A percentile compares a stretch with the other conserved stretches of the same genome.
These are phyloP conservation scores for Psilopsiagon aurifrons DNA, from an alignment of 2,113 vertebrate genomes.

Conservation along the genomic window DNA sequence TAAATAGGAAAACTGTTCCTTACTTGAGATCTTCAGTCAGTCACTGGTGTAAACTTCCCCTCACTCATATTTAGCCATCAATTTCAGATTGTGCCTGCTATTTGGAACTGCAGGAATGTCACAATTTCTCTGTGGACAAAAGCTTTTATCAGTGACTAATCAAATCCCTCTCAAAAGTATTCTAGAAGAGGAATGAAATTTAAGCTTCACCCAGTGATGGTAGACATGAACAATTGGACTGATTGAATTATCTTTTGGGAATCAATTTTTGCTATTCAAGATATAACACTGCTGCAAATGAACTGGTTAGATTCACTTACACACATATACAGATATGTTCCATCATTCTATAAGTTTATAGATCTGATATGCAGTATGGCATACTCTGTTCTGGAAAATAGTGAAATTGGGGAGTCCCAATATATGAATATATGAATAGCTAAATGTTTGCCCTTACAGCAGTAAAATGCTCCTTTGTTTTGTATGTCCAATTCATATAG, in stretches of 20 bases:
- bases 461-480: not conserved
- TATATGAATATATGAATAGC: not conserved
- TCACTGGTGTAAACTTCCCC: not conserved
- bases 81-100: not conserved
- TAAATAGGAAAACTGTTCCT: not conserved
- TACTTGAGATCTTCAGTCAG: not conserved
- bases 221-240: not conserved
- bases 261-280: not conserved
- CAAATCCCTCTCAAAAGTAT: not conserved
- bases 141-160: not conserved
- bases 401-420: not conserved
- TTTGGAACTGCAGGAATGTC: not conserved
- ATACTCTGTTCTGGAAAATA: not conserved
- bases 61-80: not conserved
- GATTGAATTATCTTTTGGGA: not conserved
- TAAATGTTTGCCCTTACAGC: not conserved
- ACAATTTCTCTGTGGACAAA: not conserved
- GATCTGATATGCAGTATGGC: not conserved
- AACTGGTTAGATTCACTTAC: not conserved
- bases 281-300: not conserved
- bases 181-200: not conserved
- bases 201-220: not conserved
- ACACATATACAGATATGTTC: not conserved
- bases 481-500: not conserved
- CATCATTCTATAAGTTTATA: not conserved